These are phyloP conservation scores for Lepidochrysops patricia DNA, from an alignment of 2,888 invertebrate genomes.

Conservation along the genomic window DNA sequence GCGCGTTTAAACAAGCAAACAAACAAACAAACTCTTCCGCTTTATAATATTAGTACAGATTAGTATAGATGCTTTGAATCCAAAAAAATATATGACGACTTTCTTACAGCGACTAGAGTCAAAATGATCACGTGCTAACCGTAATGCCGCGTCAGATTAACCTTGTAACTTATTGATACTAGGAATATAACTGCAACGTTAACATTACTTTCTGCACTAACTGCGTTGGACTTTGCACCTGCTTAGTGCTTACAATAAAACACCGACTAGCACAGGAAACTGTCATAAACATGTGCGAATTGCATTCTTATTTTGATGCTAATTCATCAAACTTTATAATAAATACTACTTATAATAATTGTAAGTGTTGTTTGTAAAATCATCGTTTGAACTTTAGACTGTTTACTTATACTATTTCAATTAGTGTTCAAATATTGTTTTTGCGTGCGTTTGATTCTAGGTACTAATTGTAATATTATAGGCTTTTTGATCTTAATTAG, in stretches of 20 bases:
- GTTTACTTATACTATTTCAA: neutral
- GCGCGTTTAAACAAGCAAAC: too few relatives aligned
- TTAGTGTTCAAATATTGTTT: neutral
- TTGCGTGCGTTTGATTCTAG: neutral
- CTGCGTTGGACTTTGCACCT: slow-evolving; percentile 8
- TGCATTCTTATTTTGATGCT: neutral
- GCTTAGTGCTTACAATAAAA: slow-evolving; percentile 9
- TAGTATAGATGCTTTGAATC: too few relatives aligned
- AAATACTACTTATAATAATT: neutral
- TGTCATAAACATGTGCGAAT: neutral
- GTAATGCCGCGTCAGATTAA: neutral
- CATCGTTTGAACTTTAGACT: neutral
- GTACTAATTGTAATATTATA: neutral
- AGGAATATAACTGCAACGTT: neutral
- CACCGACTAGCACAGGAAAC: neutral
- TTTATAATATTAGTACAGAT: too few relatives aligned
- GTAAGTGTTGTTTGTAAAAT: neutral
- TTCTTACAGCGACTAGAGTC: too few relatives aligned
- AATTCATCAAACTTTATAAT: neutral
- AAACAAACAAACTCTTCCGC: too few relatives aligned
- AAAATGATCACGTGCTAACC: neutral
- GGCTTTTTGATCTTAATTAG: too few relatives aligned
- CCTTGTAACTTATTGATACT: slow-evolving; percentile 3
- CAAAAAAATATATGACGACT: too few relatives aligned
- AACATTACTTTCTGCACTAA: neutral